Evolutionary conservation across 2,113 vertebrate genomes (phyloP).

Genomic region (Cynopterus brachyotis): DNA sequence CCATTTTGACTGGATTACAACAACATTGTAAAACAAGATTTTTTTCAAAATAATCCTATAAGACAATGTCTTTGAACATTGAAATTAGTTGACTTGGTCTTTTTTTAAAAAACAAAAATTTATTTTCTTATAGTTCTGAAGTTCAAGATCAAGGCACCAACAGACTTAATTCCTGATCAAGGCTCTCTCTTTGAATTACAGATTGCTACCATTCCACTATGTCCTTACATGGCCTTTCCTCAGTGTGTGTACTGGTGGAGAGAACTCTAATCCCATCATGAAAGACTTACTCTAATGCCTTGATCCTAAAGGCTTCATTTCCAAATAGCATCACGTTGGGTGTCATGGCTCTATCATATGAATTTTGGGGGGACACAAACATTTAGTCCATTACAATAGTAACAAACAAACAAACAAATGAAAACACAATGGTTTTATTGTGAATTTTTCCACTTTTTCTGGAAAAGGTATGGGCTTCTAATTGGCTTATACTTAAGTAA

Average conservation of each 20-base stretch:
- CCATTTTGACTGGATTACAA: neutral
- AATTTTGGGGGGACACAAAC: neutral
- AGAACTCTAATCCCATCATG: neutral
- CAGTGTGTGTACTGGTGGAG: neutral
- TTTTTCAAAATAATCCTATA: constrained; percentile 25
- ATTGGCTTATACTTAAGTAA: neutral
- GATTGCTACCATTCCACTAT: neutral
- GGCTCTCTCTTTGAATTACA: neutral
- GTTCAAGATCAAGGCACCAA: neutral
- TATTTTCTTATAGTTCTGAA: neutral
- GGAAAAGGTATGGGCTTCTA: neutral
- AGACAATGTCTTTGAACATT: neutral
- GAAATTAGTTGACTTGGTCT: neutral
- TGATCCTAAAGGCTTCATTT: neutral
- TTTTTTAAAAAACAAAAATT: neutral
- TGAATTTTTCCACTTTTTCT: neutral
- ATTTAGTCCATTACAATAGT: neutral
- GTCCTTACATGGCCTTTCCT: neutral
- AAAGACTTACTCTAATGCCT: neutral
- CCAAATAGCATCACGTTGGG: neutral
- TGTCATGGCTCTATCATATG: neutral
- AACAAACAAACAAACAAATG: neutral
- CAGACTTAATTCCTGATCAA: neutral
- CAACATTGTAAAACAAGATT: neutral
- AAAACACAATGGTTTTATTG: neutral